These are phyloP conservation scores for Nycticryphes semicollaris DNA, from an alignment of 2,113 vertebrate genomes.

Conservation along the genomic window DNA sequence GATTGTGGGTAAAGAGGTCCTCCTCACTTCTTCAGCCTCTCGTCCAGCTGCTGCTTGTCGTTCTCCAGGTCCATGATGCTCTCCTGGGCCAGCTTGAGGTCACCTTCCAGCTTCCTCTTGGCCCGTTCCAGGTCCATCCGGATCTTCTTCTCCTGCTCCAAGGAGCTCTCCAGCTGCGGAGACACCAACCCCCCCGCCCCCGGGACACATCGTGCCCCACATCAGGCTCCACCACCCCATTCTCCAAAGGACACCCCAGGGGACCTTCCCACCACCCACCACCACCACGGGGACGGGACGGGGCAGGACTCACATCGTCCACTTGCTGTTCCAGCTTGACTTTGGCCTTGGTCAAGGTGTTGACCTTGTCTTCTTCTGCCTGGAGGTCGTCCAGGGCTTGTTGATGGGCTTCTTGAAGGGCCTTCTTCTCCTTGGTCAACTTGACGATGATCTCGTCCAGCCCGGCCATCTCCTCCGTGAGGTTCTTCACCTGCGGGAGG, in stretches of 20 bases:
- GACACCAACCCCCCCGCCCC: no score
- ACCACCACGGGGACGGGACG: no score
- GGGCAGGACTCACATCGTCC: constrained; percentile 81
- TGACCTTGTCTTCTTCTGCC: constrained; percentile 93
- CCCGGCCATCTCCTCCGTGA: constrained; percentile 93
- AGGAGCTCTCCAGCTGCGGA: constrained; percentile 71
- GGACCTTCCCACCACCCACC: no score
- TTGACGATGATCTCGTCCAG: constrained; percentile 90
- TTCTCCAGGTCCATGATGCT: constrained; percentile 83
- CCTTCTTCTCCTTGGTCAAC: constrained; percentile 91
- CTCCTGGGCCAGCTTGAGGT: constrained; percentile 79
- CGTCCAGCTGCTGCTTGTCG: constrained; percentile 80
- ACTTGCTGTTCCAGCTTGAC: constrained; percentile 92
- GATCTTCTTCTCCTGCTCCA: constrained; percentile 84
- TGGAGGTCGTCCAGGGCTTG: constrained; percentile 93
- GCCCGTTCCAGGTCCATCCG: constrained; percentile 81
- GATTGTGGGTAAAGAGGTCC: not conserved
- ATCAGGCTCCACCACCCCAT: no score
- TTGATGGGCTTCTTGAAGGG: constrained; percentile 93
- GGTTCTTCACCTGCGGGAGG: constrained; percentile 76
- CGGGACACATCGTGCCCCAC: no score
- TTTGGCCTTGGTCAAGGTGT: constrained; percentile 87
- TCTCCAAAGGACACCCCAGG: no score
- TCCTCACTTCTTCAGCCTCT: constrained; percentile 76
- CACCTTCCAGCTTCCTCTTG: constrained; percentile 79